phyloP scores from a whole-genome alignment of 2,888 invertebrate genomes.

The Deroplatys truncata region DNA sequence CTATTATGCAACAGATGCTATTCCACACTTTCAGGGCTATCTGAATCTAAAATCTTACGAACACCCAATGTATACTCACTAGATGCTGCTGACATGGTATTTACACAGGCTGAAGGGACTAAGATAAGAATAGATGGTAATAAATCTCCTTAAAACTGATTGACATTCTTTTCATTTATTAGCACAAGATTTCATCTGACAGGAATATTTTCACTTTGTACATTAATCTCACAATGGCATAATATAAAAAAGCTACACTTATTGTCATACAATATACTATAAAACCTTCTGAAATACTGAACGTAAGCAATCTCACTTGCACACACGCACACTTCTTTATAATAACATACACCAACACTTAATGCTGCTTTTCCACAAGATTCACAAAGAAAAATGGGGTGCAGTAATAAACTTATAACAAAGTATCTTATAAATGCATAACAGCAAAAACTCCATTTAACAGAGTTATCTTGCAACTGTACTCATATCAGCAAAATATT shows the following conservation, averaged over 20 bases:
- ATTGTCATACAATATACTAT: conserved; percentile 18
- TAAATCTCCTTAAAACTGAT: too few relatives aligned
- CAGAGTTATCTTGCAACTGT: background rate
- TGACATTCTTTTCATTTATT: background rate
- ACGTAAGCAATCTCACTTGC: background rate
- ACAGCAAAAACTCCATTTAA: background rate
- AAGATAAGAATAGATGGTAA: too few relatives aligned
- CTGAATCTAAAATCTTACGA: too few relatives aligned
- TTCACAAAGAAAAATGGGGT: background rate
- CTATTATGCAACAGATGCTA: too few relatives aligned
- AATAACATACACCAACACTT: background rate
- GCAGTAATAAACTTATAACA: background rate
- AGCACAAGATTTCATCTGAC: background rate
- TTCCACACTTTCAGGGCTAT: too few relatives aligned
- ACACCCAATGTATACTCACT: too few relatives aligned
- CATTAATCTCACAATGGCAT: conserved; percentile 17
- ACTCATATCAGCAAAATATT: background rate
- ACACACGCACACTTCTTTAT: background rate
- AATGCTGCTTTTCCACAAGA: background rate
- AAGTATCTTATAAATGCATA: background rate
- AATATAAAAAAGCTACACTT: conserved; percentile 24
- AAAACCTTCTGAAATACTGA: conserved; percentile 19
- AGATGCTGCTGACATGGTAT: too few relatives aligned
- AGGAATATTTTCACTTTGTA: conserved; percentile 14
- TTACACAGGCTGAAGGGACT: too few relatives aligned